phyloP scores from a whole-genome alignment of 2,797 vertebrate genomes.

The Masticophis lateralis region DNA sequence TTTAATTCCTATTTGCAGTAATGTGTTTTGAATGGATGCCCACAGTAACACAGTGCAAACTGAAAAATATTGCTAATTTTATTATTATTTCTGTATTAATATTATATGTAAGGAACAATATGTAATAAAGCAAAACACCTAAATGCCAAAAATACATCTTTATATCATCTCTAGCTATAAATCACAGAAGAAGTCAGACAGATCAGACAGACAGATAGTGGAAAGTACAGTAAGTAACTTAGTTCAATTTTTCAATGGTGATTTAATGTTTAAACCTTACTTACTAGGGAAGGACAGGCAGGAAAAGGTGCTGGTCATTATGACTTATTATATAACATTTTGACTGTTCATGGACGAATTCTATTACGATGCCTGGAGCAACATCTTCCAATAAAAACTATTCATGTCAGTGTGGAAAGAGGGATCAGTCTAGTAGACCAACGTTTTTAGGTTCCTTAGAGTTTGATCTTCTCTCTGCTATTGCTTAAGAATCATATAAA shows the following conservation, averaged over 20 bases:
- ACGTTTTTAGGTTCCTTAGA: not conserved
- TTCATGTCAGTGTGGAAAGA: not conserved
- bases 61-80: not conserved
- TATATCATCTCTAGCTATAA: not conserved
- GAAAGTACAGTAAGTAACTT: not conserved
- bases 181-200: not conserved
- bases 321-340: not conserved
- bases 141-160: not conserved
- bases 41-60: not conserved
- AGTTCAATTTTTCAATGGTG: not conserved
- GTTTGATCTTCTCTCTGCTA: not conserved
- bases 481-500: not conserved
- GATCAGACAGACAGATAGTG: not conserved
- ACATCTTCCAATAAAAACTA: not conserved
- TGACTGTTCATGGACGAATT: not conserved
- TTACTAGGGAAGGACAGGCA: not conserved
- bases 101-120: not conserved
- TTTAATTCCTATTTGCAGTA: not conserved
- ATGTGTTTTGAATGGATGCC: not conserved
- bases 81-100: not conserved
- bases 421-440: not conserved
- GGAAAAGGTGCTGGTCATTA: not conserved
- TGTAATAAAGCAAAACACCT: not conserved
- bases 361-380: not conserved
- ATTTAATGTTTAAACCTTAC: not conserved